Percentiles rank a stretch among this genome's conserved stretches.
phyloP scores from a whole-genome alignment of 2,888 invertebrate genomes.

The Ornithoptera alexandrae region DNA sequence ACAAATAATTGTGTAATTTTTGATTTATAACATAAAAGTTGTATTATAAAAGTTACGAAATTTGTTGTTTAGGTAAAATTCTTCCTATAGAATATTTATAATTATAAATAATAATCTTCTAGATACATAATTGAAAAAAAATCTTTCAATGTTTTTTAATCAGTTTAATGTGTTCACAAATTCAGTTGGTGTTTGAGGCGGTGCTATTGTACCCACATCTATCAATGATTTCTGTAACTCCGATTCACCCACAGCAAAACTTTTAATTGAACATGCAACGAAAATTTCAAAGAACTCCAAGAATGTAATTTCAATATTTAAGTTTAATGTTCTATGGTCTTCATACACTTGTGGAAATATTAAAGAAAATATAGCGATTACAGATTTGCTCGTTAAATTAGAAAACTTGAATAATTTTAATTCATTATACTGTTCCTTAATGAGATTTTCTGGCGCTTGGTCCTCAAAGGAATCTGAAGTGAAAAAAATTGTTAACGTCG shows the following conservation, averaged over 20 bases:
- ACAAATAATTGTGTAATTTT: background rate
- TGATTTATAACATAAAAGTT: background rate
- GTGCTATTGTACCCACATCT: slow-evolving; percentile 11
- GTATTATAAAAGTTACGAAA: background rate
- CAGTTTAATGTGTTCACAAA: slow-evolving; percentile 1
- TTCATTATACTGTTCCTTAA: slow-evolving; percentile 31
- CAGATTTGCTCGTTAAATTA: slow-evolving; percentile 56
- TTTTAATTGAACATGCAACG: slow-evolving; percentile 64
- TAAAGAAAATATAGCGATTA: slow-evolving; percentile 54
- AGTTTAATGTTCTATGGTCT: slow-evolving; percentile 59
- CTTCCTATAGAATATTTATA: background rate
- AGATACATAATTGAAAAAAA: background rate
- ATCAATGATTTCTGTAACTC: slow-evolving; percentile 41
- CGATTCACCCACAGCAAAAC: slow-evolving; percentile 53
- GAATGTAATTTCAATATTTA: slow-evolving; percentile 78
- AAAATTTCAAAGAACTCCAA: slow-evolving; percentile 82
- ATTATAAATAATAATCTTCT: background rate
- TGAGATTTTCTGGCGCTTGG: background rate
- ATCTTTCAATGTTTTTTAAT: background rate
- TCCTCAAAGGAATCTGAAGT: slow-evolving; percentile 42
- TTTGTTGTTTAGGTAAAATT: background rate
- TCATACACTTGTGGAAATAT: slow-evolving; percentile 74
- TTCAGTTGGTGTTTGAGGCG: slow-evolving; percentile 23
- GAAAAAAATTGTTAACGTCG: slow-evolving; percentile 9
- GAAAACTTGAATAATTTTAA: slow-evolving; percentile 61